Evolutionary conservation across 1,140 invertebrate species (phyloP).

Genomic region (Leptoteleia sp.): DNA sequence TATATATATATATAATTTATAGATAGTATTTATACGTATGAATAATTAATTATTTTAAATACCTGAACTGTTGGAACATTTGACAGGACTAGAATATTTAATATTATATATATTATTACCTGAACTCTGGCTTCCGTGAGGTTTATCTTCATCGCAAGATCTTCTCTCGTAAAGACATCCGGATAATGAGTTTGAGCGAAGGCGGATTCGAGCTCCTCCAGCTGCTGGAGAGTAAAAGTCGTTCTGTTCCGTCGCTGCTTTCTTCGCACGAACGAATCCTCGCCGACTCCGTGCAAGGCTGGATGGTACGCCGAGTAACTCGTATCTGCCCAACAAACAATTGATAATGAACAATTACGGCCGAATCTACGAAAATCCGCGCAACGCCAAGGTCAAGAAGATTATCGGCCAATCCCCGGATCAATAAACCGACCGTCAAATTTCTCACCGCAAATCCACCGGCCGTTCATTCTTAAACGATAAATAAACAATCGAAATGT

Average conservation of each 20-base stretch:
- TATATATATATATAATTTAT: too few relatives aligned
- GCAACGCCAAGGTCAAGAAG: background rate
- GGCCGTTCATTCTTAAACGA: too few relatives aligned
- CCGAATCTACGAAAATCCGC: background rate
- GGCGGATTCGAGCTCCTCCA: constrained; percentile 98
- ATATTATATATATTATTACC: too few relatives aligned
- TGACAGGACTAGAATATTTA: too few relatives aligned
- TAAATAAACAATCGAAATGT: too few relatives aligned
- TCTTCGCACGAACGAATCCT: constrained; percentile 97
- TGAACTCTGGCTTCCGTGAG: constrained; percentile 98
- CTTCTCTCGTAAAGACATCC: constrained; percentile 98
- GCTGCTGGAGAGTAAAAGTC: constrained; percentile 96
- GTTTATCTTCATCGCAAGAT: constrained; percentile 99
- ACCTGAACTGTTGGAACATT: too few relatives aligned
- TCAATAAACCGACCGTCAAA: too few relatives aligned
- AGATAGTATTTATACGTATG: too few relatives aligned
- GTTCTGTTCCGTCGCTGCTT: constrained; percentile 98
- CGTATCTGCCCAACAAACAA: constrained; percentile 86
- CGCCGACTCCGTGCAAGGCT: constrained; percentile 89
- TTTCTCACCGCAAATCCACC: too few relatives aligned
- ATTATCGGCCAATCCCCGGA: too few relatives aligned
- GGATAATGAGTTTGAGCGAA: constrained; percentile 99
- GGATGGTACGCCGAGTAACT: constrained; percentile 93
- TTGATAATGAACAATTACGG: constrained; percentile 23
- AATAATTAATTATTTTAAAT: too few relatives aligned